These are phyloP conservation scores for Litocranius walleri DNA, from an alignment of 2,113 vertebrate genomes.

Conservation along the genomic window DNA sequence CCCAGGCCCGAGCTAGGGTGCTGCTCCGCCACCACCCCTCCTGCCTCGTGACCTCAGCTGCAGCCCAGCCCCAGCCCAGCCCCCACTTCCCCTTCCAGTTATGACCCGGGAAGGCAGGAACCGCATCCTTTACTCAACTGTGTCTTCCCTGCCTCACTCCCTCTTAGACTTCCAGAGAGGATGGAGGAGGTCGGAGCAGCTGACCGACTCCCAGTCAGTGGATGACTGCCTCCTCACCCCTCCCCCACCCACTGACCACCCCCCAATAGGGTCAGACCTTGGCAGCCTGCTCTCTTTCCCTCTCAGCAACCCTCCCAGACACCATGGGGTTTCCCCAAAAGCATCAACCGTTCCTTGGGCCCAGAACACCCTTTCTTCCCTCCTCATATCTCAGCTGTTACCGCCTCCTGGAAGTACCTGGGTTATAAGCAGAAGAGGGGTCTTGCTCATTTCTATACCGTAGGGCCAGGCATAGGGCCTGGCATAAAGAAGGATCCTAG, in stretches of 20 bases:
- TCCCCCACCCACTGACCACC: background rate
- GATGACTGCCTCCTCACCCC: background rate
- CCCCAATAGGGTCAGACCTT: accelerated
- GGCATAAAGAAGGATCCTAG: background rate
- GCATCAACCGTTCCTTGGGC: background rate
- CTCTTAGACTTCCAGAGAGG: background rate
- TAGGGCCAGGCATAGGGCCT: background rate
- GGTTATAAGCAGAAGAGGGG: background rate
- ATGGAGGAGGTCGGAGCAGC: background rate
- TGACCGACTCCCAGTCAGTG: background rate
- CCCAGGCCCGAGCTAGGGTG: background rate
- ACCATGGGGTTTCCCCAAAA: background rate
- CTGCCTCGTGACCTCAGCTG: slow-evolving; percentile 17
- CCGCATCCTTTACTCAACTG: background rate
- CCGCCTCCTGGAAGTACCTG: background rate
- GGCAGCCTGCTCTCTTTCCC: background rate
- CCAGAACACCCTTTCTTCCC: background rate
- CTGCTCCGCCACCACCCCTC: background rate
- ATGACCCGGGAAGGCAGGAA: background rate
- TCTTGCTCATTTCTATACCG: background rate
- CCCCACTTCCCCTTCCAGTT: slow-evolving; percentile 33
- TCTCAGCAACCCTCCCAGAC: background rate
- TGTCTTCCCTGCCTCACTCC: background rate
- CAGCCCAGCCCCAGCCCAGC: background rate
- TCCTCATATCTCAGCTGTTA: background rate